Conservation (phyloP, 2,888 invertebrate species). For the Pristionchus exspectatus region DNA sequence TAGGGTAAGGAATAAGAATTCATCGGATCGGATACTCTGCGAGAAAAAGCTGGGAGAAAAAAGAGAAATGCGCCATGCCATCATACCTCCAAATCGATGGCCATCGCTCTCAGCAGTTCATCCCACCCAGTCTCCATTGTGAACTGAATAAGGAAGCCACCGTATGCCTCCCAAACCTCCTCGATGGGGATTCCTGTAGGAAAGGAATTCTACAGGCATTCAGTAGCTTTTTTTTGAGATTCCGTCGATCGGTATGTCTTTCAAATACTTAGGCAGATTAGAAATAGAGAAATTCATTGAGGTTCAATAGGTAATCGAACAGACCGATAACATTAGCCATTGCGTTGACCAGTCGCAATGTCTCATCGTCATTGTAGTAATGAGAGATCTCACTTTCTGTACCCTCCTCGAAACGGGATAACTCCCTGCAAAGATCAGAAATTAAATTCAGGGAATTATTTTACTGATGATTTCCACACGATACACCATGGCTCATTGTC, state of each 20-base stretch:
- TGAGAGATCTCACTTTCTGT: constrained; percentile 75
- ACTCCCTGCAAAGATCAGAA: constrained; percentile 64
- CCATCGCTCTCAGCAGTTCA: constrained; percentile 77
- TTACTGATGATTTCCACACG: not conserved
- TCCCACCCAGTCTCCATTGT: constrained; percentile 79
- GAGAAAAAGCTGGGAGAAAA: not conserved
- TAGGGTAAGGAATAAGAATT: too few relatives aligned
- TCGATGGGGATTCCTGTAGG: constrained; percentile 73
- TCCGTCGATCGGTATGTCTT: too few relatives aligned
- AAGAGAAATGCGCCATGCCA: not conserved
- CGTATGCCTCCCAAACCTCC: constrained; percentile 78
- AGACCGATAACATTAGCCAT: constrained; percentile 76
- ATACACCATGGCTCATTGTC: too few relatives aligned
- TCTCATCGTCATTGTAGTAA: constrained; percentile 77
- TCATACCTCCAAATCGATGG: constrained; percentile 74
- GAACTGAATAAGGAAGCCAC: constrained; percentile 77
- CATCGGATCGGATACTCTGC: too few relatives aligned
- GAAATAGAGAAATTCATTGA: too few relatives aligned
- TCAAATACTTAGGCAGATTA: too few relatives aligned
- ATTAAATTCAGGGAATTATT: not conserved
- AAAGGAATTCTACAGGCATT: not conserved
- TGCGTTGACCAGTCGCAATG: constrained; percentile 73
- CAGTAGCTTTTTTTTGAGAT: too few relatives aligned
- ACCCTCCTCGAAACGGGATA: constrained; percentile 77
- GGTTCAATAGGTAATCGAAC: not conserved